Base-by-base conservation (phyloP, 2,888 invertebrate species). In the Muscina levida region DNA sequence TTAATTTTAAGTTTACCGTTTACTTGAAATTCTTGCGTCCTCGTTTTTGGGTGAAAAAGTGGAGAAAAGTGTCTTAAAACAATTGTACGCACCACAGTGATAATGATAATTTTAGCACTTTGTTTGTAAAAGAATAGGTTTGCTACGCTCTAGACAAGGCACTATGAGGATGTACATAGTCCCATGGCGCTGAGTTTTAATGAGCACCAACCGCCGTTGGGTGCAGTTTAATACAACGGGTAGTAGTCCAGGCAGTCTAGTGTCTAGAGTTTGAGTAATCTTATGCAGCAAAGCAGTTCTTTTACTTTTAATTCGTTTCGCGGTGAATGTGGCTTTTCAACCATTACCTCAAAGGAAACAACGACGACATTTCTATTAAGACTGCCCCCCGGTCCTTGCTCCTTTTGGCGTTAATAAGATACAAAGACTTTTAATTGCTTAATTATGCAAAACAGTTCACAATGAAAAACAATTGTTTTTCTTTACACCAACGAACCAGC, bases 91-190 rank as follows among this genome's bases (percentile, higher is more conserved):
- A 67, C 77, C 83, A 77, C 84, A 85, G 86, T 86, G 88, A 86
- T 88, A 88, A 88, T 86, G 88, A 88, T 87, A 87, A 88, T 88
- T 86, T 88, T 87, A 88, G 85, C 88, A 86, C 87, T 88, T 75
- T 59, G 10, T 44, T 76, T n/a, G n/a, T n/a, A n/a, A n/a, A 72
- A 68, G 10, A 51, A 67, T 66, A 67, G 24, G 13, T 44, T 44
- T 44, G 44, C n/a, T n/a, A n/a, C n/a, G n/a, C n/a, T n/a, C n/a
- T n/a, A n/a, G n/a, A n/a, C n/a, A n/a, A n/a, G n/a, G n/a, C n/a
- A n/a, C n/a, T n/a, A n/a, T n/a, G n/a, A n/a, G 65, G 26, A 39
- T 68, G 72, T 66, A n/a, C n/a, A n/a, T n/a, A n/a, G n/a, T 37
- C 8, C 31, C 8, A 5, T 3, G 31, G 31, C 31, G 31, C 31